A percentile compares a stretch with the other conserved stretches of the same genome.
phyloP scores from a whole-genome alignment of 2,797 vertebrate species.

The Catostomus latipinnis region DNA sequence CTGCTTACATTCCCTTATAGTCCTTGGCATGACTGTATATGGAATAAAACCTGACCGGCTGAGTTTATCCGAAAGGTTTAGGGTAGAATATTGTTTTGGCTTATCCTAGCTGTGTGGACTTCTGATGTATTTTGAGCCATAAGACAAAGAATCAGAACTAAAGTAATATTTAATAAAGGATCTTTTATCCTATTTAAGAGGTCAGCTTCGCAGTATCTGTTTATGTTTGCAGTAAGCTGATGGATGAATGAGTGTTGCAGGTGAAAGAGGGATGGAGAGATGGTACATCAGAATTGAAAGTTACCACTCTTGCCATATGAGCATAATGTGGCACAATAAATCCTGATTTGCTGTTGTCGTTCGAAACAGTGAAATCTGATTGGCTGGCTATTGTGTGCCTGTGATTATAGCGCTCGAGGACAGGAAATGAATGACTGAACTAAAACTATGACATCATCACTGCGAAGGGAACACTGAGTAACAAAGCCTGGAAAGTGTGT shows the following conservation, averaged over 20 bases:
- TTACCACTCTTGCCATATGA: slow-evolving; percentile 53
- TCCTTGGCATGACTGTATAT: not conserved
- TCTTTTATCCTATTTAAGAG: not conserved
- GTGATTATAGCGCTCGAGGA: slow-evolving; percentile 65
- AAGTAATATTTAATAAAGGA: not conserved
- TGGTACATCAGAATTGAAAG: slow-evolving; percentile 13
- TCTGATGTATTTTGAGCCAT: too few relatives aligned
- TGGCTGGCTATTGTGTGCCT: slow-evolving; percentile 58
- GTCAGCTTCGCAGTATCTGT: not conserved
- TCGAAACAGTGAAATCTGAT: slow-evolving; percentile 3
- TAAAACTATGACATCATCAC: slow-evolving; percentile 63
- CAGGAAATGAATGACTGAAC: slow-evolving; percentile 65
- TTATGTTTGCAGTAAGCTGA: not conserved
- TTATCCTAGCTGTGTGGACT: too few relatives aligned
- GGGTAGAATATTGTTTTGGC: not conserved
- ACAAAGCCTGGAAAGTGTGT: slow-evolving; percentile 57
- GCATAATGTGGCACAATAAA: slow-evolving; percentile 53
- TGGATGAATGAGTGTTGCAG: not conserved
- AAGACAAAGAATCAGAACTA: too few relatives aligned
- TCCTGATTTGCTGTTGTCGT: slow-evolving; percentile 24
- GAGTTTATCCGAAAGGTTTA: not conserved
- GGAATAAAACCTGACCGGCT: not conserved
- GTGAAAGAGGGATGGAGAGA: slow-evolving; percentile 14
- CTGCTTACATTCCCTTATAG: not conserved
- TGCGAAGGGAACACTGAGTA: slow-evolving; percentile 66